These are phyloP conservation scores for Syngnathus typhle DNA, from an alignment of 2,113 vertebrate genomes.

Conservation along the genomic window DNA sequence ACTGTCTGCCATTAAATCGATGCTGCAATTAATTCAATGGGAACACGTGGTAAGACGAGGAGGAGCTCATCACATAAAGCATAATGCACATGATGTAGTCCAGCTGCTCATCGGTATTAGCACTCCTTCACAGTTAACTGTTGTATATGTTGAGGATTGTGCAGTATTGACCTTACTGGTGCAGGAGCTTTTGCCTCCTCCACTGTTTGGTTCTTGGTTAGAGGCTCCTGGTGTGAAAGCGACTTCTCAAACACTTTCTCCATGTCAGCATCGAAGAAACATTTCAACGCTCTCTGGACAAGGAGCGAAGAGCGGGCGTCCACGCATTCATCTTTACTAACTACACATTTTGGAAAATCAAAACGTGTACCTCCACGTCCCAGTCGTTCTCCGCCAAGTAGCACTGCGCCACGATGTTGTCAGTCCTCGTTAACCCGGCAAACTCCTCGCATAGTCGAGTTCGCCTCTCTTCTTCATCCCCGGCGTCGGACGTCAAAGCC, in stretches of 20 bases:
- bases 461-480: constrained; percentile 54
- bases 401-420: constrained; percentile 68
- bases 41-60: background rate
- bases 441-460: constrained; percentile 75
- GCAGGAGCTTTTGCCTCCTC: constrained; percentile 14
- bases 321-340: background rate
- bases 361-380: constrained; percentile 77
- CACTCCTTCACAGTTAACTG: no score
- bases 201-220: constrained; percentile 45
- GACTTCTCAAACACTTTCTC: constrained; percentile 65
- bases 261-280: constrained; percentile 73
- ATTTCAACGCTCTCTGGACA: constrained; percentile 66
- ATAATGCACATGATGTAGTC: no score
- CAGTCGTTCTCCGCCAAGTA: constrained; percentile 78
- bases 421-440: constrained; percentile 65
- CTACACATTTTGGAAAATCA: no score
- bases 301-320: no score
- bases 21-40: constrained; percentile 58
- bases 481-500: constrained; percentile 24
- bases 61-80: background rate
- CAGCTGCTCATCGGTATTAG: no score
- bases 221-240: constrained; percentile 25
- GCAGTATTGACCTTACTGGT: background rate
- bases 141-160: no score
- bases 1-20: constrained; percentile 82